Percentiles rank a stretch among this genome's conserved stretches.
These are phyloP conservation scores for Sanderia malayensis DNA, from an alignment of 30 jellyfish, hydroid and myxozoan species.

Conservation along the genomic window DNA sequence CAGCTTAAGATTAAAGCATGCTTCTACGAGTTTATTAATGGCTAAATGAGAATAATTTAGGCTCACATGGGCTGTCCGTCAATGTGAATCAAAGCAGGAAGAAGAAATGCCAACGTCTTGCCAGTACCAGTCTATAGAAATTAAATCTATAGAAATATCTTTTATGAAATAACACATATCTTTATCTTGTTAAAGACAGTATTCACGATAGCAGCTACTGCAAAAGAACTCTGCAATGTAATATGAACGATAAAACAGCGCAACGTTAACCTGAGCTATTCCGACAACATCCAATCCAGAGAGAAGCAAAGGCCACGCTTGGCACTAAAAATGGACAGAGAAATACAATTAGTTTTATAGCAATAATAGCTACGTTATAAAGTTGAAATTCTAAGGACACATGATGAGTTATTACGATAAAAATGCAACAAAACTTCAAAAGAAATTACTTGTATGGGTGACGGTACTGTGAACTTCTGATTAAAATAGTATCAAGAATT, in stretches of 20 bases:
- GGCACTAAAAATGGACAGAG: conserved; percentile 59
- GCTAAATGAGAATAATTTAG: too few species aligned
- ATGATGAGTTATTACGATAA: too few species aligned
- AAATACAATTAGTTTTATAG: not conserved
- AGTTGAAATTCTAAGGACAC: too few species aligned
- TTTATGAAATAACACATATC: not conserved
- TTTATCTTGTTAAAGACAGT: too few species aligned
- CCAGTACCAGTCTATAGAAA: conserved; percentile 98
- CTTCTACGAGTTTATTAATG: too few species aligned
- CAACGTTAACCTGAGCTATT: conserved; percentile 98
- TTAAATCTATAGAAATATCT: not conserved
- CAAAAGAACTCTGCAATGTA: too few species aligned
- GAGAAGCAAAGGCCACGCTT: conserved; percentile 98
- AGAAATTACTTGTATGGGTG: conserved; percentile 88
- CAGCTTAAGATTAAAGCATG: too few species aligned
- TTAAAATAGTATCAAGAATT: conserved; percentile 78
- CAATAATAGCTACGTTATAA: too few species aligned
- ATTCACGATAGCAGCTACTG: too few species aligned
- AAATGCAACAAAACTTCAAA: too few species aligned
- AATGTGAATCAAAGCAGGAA: conserved; percentile 98
- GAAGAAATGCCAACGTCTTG: conserved; percentile 92
- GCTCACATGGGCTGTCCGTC: conserved; percentile 86
- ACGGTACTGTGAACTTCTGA: conserved; percentile 78
- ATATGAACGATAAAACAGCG: too few species aligned
- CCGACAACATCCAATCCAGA: conserved; percentile 95